Conservation (phyloP, 2,797 vertebrate genomes). For the Typhlichthys eigenmanni region DNA sequence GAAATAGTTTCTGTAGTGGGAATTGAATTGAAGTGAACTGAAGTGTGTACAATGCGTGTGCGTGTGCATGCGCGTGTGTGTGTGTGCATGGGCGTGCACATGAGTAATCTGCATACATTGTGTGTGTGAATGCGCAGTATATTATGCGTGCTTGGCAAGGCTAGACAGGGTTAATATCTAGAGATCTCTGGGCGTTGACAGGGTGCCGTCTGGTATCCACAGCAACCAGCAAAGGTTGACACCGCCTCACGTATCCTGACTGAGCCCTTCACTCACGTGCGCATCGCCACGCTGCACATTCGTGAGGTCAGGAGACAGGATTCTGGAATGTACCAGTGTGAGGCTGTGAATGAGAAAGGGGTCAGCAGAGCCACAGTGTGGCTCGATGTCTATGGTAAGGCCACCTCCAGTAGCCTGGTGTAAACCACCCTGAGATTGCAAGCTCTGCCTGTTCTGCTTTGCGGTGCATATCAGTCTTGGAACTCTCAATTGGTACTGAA, state of each 20-base stretch:
- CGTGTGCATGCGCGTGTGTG: not conserved
- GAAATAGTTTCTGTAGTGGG: too few species aligned
- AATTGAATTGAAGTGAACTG: too few species aligned
- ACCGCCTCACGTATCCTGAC: slow-evolving; percentile 63
- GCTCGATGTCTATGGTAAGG: slow-evolving; percentile 92
- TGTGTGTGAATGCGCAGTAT: slow-evolving; percentile 14
- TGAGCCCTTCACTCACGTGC: slow-evolving; percentile 73
- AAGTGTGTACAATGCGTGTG: not conserved
- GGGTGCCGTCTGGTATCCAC: slow-evolving; percentile 80
- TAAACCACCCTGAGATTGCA: not conserved
- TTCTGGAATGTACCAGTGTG: slow-evolving; percentile 86
- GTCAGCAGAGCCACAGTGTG: slow-evolving; percentile 81
- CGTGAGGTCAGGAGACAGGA: slow-evolving; percentile 78
- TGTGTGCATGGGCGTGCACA: not conserved
- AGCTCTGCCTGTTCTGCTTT: not conserved
- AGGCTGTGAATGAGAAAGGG: slow-evolving; percentile 87
- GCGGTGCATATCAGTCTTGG: too few species aligned
- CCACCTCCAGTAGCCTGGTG: not conserved
- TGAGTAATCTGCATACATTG: slow-evolving; percentile 11
- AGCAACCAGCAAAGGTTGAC: slow-evolving; percentile 79
- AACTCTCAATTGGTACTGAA: too few species aligned
- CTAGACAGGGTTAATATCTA: slow-evolving; percentile 76
- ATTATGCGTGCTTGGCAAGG: slow-evolving; percentile 56
- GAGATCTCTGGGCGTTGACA: slow-evolving; percentile 81
- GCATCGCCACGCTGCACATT: slow-evolving; percentile 78